Evolutionary conservation across 2,888 invertebrate species (phyloP), one percentile per base, ranked within the genome.

Genomic region (Amblyjoppa fuscipennis): DNA sequence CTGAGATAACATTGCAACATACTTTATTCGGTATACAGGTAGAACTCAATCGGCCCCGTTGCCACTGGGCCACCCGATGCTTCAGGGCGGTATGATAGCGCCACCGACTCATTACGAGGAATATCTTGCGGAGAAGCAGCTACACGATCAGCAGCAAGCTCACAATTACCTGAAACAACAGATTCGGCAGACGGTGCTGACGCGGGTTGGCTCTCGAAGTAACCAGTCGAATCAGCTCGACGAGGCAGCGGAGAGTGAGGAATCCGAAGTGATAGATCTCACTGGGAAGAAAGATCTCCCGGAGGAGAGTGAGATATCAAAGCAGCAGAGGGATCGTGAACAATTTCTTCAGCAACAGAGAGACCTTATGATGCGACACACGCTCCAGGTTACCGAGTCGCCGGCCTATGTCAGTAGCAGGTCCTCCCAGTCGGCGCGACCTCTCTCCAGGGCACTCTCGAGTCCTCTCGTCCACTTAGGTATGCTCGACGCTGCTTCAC

Each of bases 41-140:
- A 96, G 99, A 93, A 99, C 99, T 83, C 99, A 99, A 95, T 99
- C 99, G 68, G 99, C 99, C 3, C 98, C 98, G 0, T 95, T 98
- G 90, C 98, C 98, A 38, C 95, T 99, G 80, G 98, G 98, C 0
- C 98, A 98, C 95, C 98, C 98, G 34, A 96, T 98, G 96, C 96
- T 98, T 79, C 95, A 96, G 73, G 95, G 95, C 13, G 90, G 87
- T 74, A 93, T 94, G 77, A 93, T 94, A 84, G 91, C 93, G 93
- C 95, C 94, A 86, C 94, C 94, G 66, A 94, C 94, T 87, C 96
- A 95, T 89, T 95, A 95, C 89, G 95, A 95, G 88, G 95, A 95
- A 85, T 94, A 94, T 88, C 92, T 94, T 90, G 95, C 95, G 74
- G 95, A 95, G 89, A 95, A 95, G 77, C 95, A 95, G 88, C 94